A percentile compares a stretch with the other conserved stretches of the same genome.
These are phyloP conservation scores for Dendrolimus houi DNA, from an alignment of 2,888 invertebrate species.

Conservation along the genomic window DNA sequence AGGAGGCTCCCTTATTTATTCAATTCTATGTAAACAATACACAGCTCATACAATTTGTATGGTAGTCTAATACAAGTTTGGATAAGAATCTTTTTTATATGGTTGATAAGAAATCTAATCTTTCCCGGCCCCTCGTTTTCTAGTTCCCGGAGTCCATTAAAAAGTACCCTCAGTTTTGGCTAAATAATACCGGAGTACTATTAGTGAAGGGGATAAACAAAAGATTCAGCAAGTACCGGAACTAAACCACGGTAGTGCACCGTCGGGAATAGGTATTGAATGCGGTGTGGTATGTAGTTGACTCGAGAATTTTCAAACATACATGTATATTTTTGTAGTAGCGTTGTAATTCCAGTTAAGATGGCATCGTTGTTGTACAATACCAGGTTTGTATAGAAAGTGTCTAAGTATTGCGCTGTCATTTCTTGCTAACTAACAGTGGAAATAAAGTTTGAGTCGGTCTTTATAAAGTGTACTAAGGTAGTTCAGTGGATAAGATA, in stretches of 20 bases:
- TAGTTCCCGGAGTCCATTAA: constrained; percentile 58
- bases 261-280: constrained; percentile 48
- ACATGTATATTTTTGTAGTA: too few species aligned
- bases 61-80: constrained; percentile 20
- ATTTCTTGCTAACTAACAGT: too few species aligned
- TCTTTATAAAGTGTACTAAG: too few species aligned
- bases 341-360: too few species aligned
- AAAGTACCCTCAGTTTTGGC: constrained; percentile 60
- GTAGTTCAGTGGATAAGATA: too few species aligned
- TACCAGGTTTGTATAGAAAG: too few species aligned
- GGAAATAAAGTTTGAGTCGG: too few species aligned
- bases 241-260: constrained; percentile 60
- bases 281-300: constrained; percentile 32
- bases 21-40: constrained; percentile 17
- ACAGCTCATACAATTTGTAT: constrained; percentile 30
- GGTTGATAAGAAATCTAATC: constrained; percentile 70
- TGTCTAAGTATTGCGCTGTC: too few species aligned
- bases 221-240: constrained; percentile 59
- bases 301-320: background rate
- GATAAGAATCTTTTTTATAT: constrained; percentile 37
- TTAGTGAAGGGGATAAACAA: constrained; percentile 60
- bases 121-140: constrained; percentile 51
- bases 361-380: too few species aligned
- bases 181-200: constrained; percentile 65
- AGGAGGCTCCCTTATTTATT: constrained; percentile 17